phyloP scores from a whole-genome alignment of 2,888 invertebrate genomes.

The Drosophila dives region DNA sequence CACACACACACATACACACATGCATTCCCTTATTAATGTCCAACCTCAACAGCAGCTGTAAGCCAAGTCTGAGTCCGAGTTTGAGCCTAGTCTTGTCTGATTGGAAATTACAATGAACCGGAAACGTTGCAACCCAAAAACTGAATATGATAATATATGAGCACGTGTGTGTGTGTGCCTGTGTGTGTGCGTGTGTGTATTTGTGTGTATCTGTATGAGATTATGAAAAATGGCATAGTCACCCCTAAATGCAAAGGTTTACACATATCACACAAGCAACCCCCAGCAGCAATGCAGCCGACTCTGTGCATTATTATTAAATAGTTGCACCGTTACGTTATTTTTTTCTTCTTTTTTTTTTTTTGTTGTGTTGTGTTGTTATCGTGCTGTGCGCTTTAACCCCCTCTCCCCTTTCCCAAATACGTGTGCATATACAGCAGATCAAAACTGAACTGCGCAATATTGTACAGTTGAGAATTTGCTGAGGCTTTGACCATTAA shows the following conservation, averaged over 20 bases:
- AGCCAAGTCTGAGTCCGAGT: slow-evolving; percentile 9
- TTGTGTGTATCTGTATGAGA: slow-evolving; percentile 29
- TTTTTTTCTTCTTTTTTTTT: background rate
- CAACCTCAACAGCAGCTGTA: slow-evolving; percentile 45
- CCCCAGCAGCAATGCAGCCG: slow-evolving; percentile 43
- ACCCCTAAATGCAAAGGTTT: slow-evolving; percentile 55
- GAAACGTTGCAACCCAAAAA: slow-evolving; percentile 56
- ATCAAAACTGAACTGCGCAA: slow-evolving; percentile 27
- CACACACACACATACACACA: background rate
- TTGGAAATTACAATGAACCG: slow-evolving; percentile 73
- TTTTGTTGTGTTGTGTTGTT: background rate
- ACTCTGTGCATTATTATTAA: slow-evolving; percentile 49
- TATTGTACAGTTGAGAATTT: slow-evolving; percentile 39
- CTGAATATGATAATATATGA: slow-evolving; percentile 51
- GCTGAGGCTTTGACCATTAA: slow-evolving; percentile 33
- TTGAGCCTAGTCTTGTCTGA: slow-evolving; percentile 54
- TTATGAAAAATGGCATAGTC: slow-evolving; percentile 67
- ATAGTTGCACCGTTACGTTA: slow-evolving; percentile 42
- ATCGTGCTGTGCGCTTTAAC: slow-evolving; percentile 18
- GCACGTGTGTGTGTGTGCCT: background rate
- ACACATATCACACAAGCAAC: slow-evolving; percentile 29
- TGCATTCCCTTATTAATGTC: slow-evolving; percentile 63
- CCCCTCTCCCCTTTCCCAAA: background rate
- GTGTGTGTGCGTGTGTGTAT: slow-evolving; percentile 12
- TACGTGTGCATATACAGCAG: slow-evolving; percentile 1